A percentile compares a stretch with the other conserved stretches of the same genome.
These are phyloP conservation scores for Thunnus thynnus DNA, from an alignment of 2,113 vertebrate genomes.

Conservation along the genomic window DNA sequence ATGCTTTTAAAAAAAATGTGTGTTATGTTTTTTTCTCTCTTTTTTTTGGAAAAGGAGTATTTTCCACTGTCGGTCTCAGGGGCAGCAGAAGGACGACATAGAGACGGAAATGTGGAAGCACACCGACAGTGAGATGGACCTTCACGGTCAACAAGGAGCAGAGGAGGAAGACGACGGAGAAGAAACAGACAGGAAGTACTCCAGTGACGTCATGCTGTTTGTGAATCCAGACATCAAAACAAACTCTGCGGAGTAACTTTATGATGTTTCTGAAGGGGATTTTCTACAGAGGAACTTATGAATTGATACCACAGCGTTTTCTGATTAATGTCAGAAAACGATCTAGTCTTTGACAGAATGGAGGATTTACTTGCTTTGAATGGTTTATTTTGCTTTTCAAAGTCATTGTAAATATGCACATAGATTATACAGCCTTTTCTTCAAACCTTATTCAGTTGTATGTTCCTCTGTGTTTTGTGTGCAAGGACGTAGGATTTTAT, in stretches of 20 bases:
- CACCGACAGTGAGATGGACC: conserved; percentile 44
- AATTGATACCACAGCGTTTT: not conserved
- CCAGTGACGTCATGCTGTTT: conserved; percentile 68
- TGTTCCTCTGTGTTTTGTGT: not conserved
- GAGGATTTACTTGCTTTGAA: not conserved
- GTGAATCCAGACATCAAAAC: conserved; percentile 52
- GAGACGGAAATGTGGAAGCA: conserved; percentile 80
- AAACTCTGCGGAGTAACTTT: not conserved
- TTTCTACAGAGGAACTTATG: not conserved
- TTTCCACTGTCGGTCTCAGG: conserved; percentile 13
- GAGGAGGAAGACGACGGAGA: not conserved
- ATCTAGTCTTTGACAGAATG: not conserved
- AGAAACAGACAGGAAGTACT: conserved; percentile 56
- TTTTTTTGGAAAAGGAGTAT: conserved; percentile 38
- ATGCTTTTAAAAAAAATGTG: not conserved
- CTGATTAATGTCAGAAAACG: not conserved
- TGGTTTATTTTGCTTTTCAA: not conserved
- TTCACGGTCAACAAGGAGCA: conserved; percentile 1
- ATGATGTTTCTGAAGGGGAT: not conserved
- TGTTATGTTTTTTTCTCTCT: not conserved
- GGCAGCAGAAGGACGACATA: conserved; percentile 51
- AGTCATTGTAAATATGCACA: conserved; percentile 2
- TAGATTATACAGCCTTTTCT: not conserved
- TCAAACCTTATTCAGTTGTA: not conserved
- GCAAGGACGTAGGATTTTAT: too few relatives aligned